A percentile compares a stretch with the other conserved stretches of the same genome.
phyloP scores from a whole-genome alignment of 2,888 invertebrate species.

The Cantharis lateralis region DNA sequence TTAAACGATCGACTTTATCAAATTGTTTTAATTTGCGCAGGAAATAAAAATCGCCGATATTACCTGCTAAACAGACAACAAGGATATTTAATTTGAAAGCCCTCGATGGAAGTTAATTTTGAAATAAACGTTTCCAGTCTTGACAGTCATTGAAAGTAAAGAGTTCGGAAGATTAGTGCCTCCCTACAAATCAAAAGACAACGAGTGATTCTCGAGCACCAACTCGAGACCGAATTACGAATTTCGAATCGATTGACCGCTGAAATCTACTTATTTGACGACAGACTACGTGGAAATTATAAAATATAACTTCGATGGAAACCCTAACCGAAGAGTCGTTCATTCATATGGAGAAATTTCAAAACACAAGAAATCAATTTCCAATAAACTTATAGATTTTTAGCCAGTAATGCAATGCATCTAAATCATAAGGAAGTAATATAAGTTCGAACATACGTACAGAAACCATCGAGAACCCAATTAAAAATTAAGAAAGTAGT shows the following conservation, averaged over 20 bases:
- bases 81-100: not conserved
- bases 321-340: no score
- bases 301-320: not conserved
- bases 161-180: not conserved
- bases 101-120: not conserved
- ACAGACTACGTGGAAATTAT: not conserved
- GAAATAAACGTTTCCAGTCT: not conserved
- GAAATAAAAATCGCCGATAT: not conserved
- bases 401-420: no score
- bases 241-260: not conserved
- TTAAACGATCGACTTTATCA: constrained; percentile 26
- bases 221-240: not conserved
- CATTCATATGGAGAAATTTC: no score
- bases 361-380: no score
- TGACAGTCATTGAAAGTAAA: not conserved
- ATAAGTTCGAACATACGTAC: no score
- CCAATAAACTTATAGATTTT: no score
- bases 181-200: not conserved
- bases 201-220: not conserved
- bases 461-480: no score
- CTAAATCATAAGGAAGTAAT: no score
- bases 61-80: not conserved
- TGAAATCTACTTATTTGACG: not conserved
- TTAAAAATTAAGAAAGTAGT: no score
- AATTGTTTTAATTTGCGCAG: constrained; percentile 24